A percentile compares a stretch with the other conserved stretches of the same genome.
These are phyloP conservation scores for Conus canariensis DNA, from an alignment of 2,888 invertebrate genomes.

Conservation along the genomic window DNA sequence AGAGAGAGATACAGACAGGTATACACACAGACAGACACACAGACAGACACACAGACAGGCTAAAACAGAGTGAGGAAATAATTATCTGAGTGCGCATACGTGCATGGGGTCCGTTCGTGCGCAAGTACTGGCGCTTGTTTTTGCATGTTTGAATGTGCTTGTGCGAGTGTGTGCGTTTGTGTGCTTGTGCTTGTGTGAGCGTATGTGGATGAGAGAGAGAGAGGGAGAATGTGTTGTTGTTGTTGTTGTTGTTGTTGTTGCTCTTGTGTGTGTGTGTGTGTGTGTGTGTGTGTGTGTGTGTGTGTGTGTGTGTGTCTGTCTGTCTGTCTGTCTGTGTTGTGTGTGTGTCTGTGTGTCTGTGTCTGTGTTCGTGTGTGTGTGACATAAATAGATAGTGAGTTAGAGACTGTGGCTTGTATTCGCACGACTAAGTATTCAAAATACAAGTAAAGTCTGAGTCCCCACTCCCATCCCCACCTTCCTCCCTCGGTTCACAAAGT, in stretches of 20 bases:
- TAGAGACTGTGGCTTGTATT: too few species aligned
- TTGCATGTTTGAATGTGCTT: conserved; percentile 2
- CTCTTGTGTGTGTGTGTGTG: not conserved
- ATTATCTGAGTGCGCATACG: too few species aligned
- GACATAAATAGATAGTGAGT: too few species aligned
- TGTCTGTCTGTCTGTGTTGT: not conserved
- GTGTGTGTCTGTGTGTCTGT: not conserved
- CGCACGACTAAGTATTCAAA: too few species aligned
- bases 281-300: conserved; percentile 15
- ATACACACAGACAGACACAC: too few species aligned
- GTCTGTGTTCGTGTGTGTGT: not conserved
- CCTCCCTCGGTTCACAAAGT: too few species aligned
- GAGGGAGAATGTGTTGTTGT: too few species aligned
- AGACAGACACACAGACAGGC: not conserved
- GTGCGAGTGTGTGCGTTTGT: conserved; percentile 25
- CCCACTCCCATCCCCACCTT: too few species aligned
- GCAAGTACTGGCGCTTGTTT: conserved; percentile 9
- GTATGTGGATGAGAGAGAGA: too few species aligned
- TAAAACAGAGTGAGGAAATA: not conserved
- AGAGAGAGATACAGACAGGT: not conserved
- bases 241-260: too few species aligned
- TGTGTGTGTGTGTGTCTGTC: not conserved
- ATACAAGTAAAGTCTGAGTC: too few species aligned
- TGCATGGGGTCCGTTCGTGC: conserved; percentile 9
- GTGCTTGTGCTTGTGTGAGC: not conserved